phyloP scores from a whole-genome alignment of 2,888 invertebrate species.

The Chesias legatella region DNA sequence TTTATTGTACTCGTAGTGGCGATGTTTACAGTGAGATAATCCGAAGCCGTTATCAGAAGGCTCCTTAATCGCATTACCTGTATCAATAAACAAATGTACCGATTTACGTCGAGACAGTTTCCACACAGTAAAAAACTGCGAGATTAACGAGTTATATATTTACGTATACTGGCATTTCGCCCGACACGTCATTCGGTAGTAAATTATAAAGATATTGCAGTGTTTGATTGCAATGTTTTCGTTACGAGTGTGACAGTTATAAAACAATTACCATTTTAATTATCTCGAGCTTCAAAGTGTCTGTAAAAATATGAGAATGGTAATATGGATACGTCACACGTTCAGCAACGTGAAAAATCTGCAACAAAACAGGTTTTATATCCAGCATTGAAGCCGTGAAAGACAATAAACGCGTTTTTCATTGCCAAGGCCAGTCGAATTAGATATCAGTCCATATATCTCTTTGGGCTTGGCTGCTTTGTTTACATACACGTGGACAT shows the following conservation, averaged over 20 bases:
- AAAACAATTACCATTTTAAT: constrained; percentile 12
- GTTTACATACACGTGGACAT: constrained; percentile 64
- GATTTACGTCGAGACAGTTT: too few relatives aligned
- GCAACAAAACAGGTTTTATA: constrained; percentile 35
- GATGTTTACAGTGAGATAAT: too few relatives aligned
- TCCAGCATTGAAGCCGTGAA: constrained; percentile 39
- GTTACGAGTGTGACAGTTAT: constrained; percentile 2
- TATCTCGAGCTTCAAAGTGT: constrained; percentile 5
- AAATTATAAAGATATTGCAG: constrained; percentile 3
- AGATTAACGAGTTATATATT: constrained; percentile 16
- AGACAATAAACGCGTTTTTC: constrained; percentile 68
- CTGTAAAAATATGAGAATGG: constrained; percentile 20
- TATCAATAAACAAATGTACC: constrained; percentile 35
- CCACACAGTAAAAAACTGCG: constrained; percentile 2
- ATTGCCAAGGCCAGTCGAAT: constrained; percentile 77
- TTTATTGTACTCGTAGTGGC: too few relatives aligned
- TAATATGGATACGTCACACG: constrained; percentile 28
- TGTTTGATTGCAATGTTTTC: constrained; percentile 9
- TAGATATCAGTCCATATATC: constrained; percentile 72
- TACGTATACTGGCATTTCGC: constrained; percentile 25
- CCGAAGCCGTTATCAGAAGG: too few relatives aligned
- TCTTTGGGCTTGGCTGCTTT: constrained; percentile 60
- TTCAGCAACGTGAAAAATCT: constrained; percentile 28
- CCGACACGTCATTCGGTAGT: constrained; percentile 13
- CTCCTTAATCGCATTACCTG: constrained; percentile 44